Base-by-base conservation (phyloP, 2,797 vertebrate species). In the Lagocephalus sceleratus region DNA sequence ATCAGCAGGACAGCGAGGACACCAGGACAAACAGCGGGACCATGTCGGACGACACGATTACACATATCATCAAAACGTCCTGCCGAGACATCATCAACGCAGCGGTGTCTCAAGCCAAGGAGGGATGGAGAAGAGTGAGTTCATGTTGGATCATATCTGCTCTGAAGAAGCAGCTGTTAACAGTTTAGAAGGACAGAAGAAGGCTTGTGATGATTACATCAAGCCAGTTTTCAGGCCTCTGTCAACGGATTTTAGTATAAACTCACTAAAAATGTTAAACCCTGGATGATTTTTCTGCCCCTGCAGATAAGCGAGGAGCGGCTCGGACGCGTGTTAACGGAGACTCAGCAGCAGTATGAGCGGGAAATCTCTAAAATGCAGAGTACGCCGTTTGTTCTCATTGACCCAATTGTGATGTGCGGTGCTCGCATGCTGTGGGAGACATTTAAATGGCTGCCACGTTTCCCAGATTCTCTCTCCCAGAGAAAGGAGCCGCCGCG, bases 61-160 rank as follows among this genome's bases (percentile, higher is more conserved):
- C 76, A 55, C 66, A 78, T 42, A 89, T 88, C 59, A 43, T 97
- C 56, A 87, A 87, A 38, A 88, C 83, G 25, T 79, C 88, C 12
- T 92, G 90, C 74, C 92, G 57, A 69, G 80, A 88, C 32, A 72
- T 84, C 2, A 48, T 93, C 12, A 76, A 48, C 51, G 79, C 82
- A 58, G 72, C 87, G 10, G 60, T 88, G 54, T 75, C 87, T 66
- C 89, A 87, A 73, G 70, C 85, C n/a, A 90, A 85, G 51, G 85
- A 2, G 41, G 86, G 92, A 14, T 90, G 91, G 92, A 86, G 85
- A 67, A 89, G 90, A 89, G 97, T 97, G 88, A 70, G 90, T 84
- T 25, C 0, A 35, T 43, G 8, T 15, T 40, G 0, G 3, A n/a
- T 43, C 21, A 16, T 57, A 0, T 43, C 0, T 48, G 21, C 0